phyloP scores from a whole-genome alignment of 1,140 invertebrate genomes.

The Hyles euphorbiae region DNA sequence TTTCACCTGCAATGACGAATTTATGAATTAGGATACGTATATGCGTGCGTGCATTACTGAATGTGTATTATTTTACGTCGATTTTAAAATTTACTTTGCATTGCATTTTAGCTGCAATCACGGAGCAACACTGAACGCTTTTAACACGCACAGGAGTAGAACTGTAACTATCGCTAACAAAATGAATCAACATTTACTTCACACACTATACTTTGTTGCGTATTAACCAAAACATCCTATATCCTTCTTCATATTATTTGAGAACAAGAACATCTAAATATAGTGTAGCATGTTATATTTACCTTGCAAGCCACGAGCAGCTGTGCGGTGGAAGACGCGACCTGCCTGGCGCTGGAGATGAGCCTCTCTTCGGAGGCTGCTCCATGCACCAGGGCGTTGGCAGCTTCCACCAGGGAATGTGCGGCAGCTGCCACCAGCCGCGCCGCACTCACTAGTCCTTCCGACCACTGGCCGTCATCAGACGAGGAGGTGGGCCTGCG shows the following conservation, averaged over 20 bases:
- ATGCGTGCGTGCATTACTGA: neutral
- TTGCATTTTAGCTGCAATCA: no score
- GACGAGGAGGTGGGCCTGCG: conserved; percentile 86
- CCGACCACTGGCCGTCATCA: conserved; percentile 99
- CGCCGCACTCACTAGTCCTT: conserved; percentile 97
- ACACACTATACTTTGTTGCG: no score
- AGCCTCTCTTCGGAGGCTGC: conserved; percentile 96
- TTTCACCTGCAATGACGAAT: conserved; percentile 79
- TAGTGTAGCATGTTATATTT: neutral
- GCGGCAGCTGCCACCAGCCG: conserved; percentile 97
- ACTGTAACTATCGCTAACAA: no score
- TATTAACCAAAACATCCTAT: no score
- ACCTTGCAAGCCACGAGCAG: conserved; percentile 97
- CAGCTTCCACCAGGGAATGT: conserved; percentile 97
- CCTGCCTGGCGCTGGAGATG: conserved; percentile 97
- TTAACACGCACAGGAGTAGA: no score
- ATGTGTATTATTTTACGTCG: no score
- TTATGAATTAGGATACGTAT: no score
- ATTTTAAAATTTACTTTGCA: no score
- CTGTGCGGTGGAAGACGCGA: conserved; percentile 97
- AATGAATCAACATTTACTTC: no score
- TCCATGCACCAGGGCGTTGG: conserved; percentile 97
- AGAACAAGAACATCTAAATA: no score
- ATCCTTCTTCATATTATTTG: no score
- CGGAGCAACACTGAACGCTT: no score